Evolutionary conservation across 2,113 vertebrate genomes (phyloP), one percentile per base, ranked within the genome.

Genomic region (Dendropsophus ebraccatus): DNA sequence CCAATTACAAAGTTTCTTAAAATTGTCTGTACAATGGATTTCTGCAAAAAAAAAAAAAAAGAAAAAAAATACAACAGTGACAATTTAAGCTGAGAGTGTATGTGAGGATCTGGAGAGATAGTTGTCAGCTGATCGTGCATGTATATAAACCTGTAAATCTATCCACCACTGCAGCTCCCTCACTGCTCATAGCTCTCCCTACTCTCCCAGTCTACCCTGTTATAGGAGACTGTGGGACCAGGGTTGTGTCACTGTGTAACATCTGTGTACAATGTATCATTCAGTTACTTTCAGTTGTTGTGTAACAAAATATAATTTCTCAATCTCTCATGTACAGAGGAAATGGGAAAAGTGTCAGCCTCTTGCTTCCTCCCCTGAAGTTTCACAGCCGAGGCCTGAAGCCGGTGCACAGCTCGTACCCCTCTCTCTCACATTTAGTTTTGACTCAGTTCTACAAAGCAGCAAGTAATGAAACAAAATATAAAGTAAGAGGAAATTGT

Each of bases 291-390:
- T 21, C 19, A 78, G 76, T 78, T 79, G 72, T 74, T 74, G 47
- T 74, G 50, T 32, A 79, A 79, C 4, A 79, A 58, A 74, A 25
- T 79, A 35, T n/a, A 32, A 79, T 79, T 79, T 79, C 76, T 79
- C 30, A 79, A 79, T 79, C 28, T n/a, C 52, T 35, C 12, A 5
- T 35, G 32, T 54, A 17, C 30, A 58, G 76, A 58, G 76, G 76
- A 79, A 79, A 79, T 58, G 50, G 76, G 76, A 79, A 79, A 41
- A 79, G 30, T 58, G 52, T 0, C 12, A 52, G 32, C 52, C 19
- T 10, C 52, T 58, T 79, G 30, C 52, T 56, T 79, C 76, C 50
- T 79, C 76, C 58, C 3, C 35, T 50, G 54, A 12, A 37, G 75
- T 78, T 79, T 79, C 52, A 37, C 50, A 79, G 17, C 21, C 1